Base-by-base conservation (phyloP, 1,140 invertebrate species). In the Drosophila tani region DNA sequence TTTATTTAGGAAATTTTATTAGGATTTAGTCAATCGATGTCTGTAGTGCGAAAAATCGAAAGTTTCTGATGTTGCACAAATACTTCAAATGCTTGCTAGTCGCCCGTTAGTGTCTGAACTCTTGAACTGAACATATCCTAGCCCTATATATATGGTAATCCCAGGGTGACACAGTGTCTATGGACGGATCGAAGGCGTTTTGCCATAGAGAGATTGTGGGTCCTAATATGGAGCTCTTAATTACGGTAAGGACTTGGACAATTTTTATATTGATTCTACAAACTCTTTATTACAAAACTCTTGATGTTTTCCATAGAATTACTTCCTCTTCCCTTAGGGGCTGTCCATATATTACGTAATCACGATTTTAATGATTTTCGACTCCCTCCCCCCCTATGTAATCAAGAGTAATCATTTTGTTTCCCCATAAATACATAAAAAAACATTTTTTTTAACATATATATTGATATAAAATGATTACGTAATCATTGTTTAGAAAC, bases 1-100 rank as follows among this genome's bases (percentile, higher is more conserved):
- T 59, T 65, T 35, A 35, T 79, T 90, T 88, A 87, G 84, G 81
- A 81, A 90, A 88, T 81, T 88, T 81, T 64, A 90, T 81, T 84
- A 81, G 84, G 51, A 71, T 38, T 58, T 79, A 68, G 73, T 76
- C 41, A 55, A 49, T 53, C 53, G 14, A 67, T 67, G 58, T 68
- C 11, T 79, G 65, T 79, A 56, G 47, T 43, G 53, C 43, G 32
- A 40, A 38, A 45, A 45, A 59, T 65, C 56, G 57, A 49, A 32
- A 68, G 43, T 67, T 70, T 68, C 79, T 71, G 66, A 57, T 66
- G 66, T 85, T 70, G 73, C 82, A 77, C 74, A 81, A 85, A 81
- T 79, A 65, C 57, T 50, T 75, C 65, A 21, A 75, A 79, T 56
- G 82, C 65, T 77, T 86, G 68, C 79, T 85, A 86, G 82, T 86